Evolutionary conservation across 2,888 invertebrate species (phyloP).

Genomic region (Amphipoea lucens): DNA sequence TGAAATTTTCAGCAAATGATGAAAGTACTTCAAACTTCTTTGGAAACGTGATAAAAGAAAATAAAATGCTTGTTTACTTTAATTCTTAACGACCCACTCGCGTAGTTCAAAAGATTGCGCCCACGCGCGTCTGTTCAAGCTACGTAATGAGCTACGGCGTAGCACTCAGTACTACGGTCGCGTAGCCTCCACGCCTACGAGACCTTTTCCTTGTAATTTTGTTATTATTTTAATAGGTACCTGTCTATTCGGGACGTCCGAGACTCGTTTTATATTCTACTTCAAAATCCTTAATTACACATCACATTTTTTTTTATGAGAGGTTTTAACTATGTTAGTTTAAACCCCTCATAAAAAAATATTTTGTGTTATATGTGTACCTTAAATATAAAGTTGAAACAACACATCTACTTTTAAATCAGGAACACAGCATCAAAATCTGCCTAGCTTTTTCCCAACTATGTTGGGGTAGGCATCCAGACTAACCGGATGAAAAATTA

Average conservation of each 20-base stretch:
- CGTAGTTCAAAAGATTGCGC: conserved; percentile 18
- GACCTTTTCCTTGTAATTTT: not conserved
- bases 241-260: not conserved
- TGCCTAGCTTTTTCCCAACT: not conserved
- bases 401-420: not conserved
- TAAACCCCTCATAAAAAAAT: not conserved
- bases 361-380: too few species aligned
- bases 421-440: not conserved
- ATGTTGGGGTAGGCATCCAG: not conserved
- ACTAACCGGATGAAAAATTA: not conserved
- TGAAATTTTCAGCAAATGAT: not conserved
- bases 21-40: not conserved
- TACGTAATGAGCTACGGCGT: conserved; percentile 1
- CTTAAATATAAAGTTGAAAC: not conserved
- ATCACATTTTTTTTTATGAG: too few species aligned
- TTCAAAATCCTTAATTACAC: not conserved
- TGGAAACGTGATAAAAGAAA: conserved; percentile 11
- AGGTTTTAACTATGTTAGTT: not conserved
- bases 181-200: not conserved
- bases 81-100: conserved; percentile 1
- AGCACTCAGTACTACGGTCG: not conserved
- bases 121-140: conserved; percentile 3
- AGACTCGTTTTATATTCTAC: not conserved
- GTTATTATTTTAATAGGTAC: not conserved
- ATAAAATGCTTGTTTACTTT: not conserved